Conservation (phyloP, 2,113 vertebrate genomes). For the Protobothrops mucrosquamatus region DNA sequence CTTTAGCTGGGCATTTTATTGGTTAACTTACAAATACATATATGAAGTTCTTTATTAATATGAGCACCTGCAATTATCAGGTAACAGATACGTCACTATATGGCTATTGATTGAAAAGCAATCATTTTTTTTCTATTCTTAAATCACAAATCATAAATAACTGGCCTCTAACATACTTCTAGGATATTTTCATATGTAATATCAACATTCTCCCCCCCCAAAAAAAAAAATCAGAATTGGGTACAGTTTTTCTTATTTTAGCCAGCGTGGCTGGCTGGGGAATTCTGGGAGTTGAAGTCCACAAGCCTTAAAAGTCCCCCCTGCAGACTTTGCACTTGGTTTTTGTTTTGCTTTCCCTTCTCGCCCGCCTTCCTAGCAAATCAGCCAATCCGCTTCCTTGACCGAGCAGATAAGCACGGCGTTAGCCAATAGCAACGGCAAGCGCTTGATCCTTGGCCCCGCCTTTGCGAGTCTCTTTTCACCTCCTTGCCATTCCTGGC, state of each 20-base stretch:
- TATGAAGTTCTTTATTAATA: background rate
- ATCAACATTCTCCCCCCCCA: background rate
- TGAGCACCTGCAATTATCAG: background rate
- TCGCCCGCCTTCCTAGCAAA: background rate
- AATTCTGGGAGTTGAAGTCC: no score
- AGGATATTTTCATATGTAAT: background rate
- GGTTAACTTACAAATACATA: background rate
- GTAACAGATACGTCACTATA: background rate
- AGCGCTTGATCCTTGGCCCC: background rate
- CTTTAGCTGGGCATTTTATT: background rate
- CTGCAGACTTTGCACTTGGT: background rate
- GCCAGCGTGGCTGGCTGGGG: no score
- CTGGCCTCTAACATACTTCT: background rate
- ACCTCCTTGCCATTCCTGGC: background rate
- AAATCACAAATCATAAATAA: accelerated
- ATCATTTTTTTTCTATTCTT: accelerated
- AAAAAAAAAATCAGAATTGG: background rate
- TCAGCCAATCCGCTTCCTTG: background rate
- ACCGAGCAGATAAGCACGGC: background rate
- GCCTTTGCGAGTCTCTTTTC: background rate
- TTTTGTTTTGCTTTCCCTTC: background rate
- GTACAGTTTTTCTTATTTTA: background rate
- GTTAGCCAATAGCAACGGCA: background rate
- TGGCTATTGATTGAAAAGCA: background rate
- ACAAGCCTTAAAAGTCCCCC: no score